phyloP scores from a whole-genome alignment of 2,888 invertebrate genomes.

The Lasioglossum marginatum region DNA sequence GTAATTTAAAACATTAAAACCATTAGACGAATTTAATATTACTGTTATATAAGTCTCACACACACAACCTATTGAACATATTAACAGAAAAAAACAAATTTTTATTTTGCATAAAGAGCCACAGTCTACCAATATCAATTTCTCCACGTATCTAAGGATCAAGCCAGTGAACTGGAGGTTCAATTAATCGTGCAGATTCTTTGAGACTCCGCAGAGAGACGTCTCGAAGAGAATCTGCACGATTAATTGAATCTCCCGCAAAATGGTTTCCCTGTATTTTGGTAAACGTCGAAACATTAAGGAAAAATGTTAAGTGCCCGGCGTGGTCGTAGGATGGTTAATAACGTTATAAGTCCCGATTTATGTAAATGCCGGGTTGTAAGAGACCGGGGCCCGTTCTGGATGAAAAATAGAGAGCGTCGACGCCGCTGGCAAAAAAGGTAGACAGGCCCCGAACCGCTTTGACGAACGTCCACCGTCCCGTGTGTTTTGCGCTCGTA shows the following conservation, averaged over 20 bases:
- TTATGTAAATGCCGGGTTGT: slow-evolving; percentile 39
- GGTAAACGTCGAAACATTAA: neutral
- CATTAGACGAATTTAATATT: too few species aligned
- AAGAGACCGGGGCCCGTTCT: slow-evolving; percentile 1
- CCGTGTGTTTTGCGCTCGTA: slow-evolving; percentile 62
- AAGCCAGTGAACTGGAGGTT: neutral
- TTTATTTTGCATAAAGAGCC: neutral
- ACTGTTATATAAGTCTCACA: too few species aligned
- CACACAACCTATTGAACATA: too few species aligned
- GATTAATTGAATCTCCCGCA: too few species aligned
- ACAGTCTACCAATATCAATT: neutral
- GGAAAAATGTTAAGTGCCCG: neutral
- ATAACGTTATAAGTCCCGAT: slow-evolving; percentile 35
- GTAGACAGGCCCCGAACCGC: slow-evolving; percentile 51
- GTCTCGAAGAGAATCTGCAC: too few species aligned
- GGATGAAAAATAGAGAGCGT: slow-evolving; percentile 21
- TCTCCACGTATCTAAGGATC: neutral
- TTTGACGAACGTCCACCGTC: slow-evolving; percentile 56
- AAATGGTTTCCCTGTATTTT: neutral
- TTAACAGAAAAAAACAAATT: too few species aligned
- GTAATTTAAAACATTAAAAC: too few species aligned
- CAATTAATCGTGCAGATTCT: neutral
- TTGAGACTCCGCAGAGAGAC: too few species aligned
- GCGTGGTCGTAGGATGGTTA: neutral
- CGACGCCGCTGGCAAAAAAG: slow-evolving; percentile 46